phyloP scores from a whole-genome alignment of 2,888 invertebrate genomes.

The Drosophila borealis region DNA sequence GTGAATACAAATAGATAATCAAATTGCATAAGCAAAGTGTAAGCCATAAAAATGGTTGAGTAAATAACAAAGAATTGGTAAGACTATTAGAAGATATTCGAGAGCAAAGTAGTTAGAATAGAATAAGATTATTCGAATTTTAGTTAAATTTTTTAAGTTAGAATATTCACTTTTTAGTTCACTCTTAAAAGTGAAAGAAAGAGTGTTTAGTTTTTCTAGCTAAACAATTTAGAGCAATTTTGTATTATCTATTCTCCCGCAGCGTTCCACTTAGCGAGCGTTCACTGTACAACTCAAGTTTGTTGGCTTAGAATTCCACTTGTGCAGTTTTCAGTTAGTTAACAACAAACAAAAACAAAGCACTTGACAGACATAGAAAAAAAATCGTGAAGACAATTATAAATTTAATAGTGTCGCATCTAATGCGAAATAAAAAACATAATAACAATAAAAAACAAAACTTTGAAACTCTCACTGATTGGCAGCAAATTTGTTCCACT shows the following conservation, averaged over 20 bases:
- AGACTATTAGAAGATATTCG: background rate
- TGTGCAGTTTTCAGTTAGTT: conserved; percentile 5
- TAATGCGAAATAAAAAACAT: conserved; percentile 5
- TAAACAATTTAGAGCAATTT: no score
- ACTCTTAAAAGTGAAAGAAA: no score
- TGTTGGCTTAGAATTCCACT: conserved; percentile 11
- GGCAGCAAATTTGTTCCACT: conserved; percentile 52
- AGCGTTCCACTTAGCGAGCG: conserved; percentile 3
- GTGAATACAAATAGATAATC: conserved; percentile 1
- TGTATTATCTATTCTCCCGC: no score
- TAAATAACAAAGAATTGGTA: conserved; percentile 1
- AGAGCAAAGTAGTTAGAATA: no score
- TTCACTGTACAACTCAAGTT: conserved; percentile 3
- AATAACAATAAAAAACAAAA: background rate
- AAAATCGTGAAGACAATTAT: conserved; percentile 6
- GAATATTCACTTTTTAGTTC: no score
- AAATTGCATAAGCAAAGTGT: conserved; percentile 9
- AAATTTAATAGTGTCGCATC: conserved; percentile 28
- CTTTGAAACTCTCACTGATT: conserved; percentile 43
- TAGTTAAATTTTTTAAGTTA: no score
- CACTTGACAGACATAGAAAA: conserved; percentile 8
- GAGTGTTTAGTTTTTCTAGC: no score
- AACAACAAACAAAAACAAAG: conserved; percentile 18
- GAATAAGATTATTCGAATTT: no score
- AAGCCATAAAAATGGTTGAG: conserved; percentile 1